phyloP scores from a whole-genome alignment of 2,888 invertebrate species.

The Nomada fabriciana region DNA sequence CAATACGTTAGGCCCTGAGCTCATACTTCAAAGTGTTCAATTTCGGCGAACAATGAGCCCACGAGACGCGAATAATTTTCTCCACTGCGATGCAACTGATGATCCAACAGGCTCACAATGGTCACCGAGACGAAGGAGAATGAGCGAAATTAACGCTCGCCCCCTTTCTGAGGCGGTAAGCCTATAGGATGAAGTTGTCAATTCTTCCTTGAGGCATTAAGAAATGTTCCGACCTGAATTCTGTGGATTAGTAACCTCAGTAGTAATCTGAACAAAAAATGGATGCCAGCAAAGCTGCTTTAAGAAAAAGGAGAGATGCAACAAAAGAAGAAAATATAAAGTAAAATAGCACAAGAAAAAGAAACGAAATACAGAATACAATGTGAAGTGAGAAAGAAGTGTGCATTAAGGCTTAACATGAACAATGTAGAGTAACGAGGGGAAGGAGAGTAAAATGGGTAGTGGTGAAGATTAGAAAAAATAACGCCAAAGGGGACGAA shows the following conservation, averaged over 20 bases:
- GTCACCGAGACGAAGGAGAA: slow-evolving; percentile 6
- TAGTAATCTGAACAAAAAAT: slow-evolving; percentile 64
- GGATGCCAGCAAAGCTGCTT: not conserved
- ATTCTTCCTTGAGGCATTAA: slow-evolving; percentile 23
- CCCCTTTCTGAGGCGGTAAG: not conserved
- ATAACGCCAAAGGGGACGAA: no score
- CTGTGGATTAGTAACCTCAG: slow-evolving; percentile 64
- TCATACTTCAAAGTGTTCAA: slow-evolving; percentile 41
- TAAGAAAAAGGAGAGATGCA: not conserved
- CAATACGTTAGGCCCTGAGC: slow-evolving; percentile 32
- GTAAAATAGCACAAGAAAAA: no score
- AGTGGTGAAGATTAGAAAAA: no score
- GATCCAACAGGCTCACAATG: slow-evolving; percentile 27
- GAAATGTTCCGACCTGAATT: slow-evolving; percentile 72
- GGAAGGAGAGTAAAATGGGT: no score
- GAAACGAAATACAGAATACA: not conserved
- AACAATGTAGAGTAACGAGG: no score
- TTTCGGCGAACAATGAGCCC: slow-evolving; percentile 44
- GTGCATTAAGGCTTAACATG: no score
- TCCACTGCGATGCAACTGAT: slow-evolving; percentile 18
- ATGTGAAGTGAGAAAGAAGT: no score
- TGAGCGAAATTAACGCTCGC: slow-evolving; percentile 41
- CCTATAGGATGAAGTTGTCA: slow-evolving; percentile 9
- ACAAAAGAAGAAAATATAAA: not conserved
- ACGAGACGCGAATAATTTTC: slow-evolving; percentile 49